Evolutionary conservation across 1,140 invertebrate genomes (phyloP).

Genomic region (Conus ventricosus): DNA sequence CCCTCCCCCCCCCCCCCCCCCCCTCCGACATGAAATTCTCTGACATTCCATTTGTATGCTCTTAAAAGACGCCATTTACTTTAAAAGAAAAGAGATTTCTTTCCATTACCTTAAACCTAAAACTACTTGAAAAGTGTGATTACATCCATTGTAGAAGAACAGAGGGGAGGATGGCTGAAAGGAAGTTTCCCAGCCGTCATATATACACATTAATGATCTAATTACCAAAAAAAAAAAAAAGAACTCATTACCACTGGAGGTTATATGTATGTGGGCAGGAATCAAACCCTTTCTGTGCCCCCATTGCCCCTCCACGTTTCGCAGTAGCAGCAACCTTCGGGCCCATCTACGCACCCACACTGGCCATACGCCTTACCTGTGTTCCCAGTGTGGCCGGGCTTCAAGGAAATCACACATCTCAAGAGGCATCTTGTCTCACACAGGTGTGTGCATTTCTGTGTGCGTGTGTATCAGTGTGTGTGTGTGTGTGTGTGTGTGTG

Average conservation of each 20-base stretch:
- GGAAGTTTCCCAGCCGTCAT: background rate
- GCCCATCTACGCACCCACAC: slow-evolving; percentile 6
- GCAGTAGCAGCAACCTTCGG: slow-evolving; percentile 18
- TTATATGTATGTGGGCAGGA: background rate
- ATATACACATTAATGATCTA: background rate
- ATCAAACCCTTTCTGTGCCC: background rate
- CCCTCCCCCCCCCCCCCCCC: too few species aligned
- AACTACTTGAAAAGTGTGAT: too few species aligned
- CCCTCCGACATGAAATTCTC: too few species aligned
- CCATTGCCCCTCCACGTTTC: background rate
- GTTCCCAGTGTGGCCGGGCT: slow-evolving; percentile 19
- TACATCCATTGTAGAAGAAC: too few species aligned
- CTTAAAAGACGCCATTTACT: background rate
- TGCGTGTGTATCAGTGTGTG: background rate
- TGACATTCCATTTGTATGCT: too few species aligned
- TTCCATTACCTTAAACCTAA: too few species aligned
- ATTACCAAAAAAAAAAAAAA: background rate
- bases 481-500: background rate
- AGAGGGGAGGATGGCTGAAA: too few species aligned
- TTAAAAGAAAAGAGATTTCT: background rate
- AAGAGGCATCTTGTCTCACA: slow-evolving; percentile 10
- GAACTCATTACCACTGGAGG: background rate
- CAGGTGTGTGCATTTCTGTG: background rate
- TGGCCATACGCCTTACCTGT: slow-evolving; percentile 16
- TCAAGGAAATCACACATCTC: slow-evolving; percentile 22